Evolutionary conservation across 1,140 invertebrate species (phyloP), one percentile per base, ranked within the genome.

Genomic region (Zaprionus kolodkinae): DNA sequence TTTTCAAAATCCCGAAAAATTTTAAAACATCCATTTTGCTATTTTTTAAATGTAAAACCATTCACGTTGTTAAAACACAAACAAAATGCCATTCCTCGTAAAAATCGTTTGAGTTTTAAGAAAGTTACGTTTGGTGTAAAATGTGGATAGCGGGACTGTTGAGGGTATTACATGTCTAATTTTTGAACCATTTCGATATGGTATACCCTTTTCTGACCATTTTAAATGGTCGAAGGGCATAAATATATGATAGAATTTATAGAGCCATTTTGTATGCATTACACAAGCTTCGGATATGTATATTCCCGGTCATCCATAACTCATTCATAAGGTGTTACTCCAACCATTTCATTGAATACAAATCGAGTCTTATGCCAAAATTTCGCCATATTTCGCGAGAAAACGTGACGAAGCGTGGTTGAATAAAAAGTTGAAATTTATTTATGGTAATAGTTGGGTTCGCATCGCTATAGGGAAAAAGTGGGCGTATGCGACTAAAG

Each of bases 401-500:
- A 50, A 50, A 50, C 17, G 45, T 50, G 45, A 50, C 17, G 45
- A 50, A 50, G 45, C 40, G n/a, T 50, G 45, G 17, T 50, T 50
- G 45, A 21, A 50, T 25, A 25, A 50, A 50, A n/a, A 50, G 45
- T 50, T 17, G 45, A 50, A 50, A 35, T 33, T 67, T 66, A 45
- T 57, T 57, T 67, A 59, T 67, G 65, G n/a, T 59, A 59, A 67
- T 67, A 21, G 17, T 50, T 50, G 45, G 45, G 45, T 50, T 12
- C 17, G 17, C 45, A 55, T 55, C 25, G 27, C 21, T 55, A 13
- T 55, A 13, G 13, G 27, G 4, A 48, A 72, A 71, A 72, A 70
- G 72, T 75, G 72, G 76, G 72, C 76, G 76, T 78, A 59, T 61
- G 69, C 62, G 72, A 77, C 63, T 70, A 78, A 88, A 83, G 84